These are phyloP conservation scores for Mactra quadrangularis DNA, from an alignment of 1,140 invertebrate genomes.

Conservation along the genomic window DNA sequence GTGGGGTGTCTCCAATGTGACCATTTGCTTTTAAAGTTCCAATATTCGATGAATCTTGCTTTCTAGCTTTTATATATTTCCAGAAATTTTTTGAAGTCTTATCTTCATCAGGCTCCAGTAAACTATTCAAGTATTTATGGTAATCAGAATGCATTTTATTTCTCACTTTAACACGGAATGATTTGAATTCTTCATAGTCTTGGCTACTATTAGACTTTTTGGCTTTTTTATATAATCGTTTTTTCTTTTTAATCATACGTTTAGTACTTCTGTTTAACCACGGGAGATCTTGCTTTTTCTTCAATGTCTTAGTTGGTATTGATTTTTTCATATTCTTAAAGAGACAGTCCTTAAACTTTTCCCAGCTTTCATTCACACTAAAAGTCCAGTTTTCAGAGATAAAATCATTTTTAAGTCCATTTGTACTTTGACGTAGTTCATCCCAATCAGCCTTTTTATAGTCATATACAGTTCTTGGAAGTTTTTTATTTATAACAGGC, in stretches of 20 bases:
- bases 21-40: conserved; percentile 42
- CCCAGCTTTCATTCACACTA: background rate
- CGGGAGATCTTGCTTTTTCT: conserved; percentile 32
- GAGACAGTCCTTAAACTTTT: background rate
- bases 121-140: conserved; percentile 43
- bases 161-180: conserved; percentile 15
- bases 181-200: conserved; percentile 30
- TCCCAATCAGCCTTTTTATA: conserved; percentile 1
- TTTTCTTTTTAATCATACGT: conserved; percentile 43
- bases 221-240: conserved; percentile 42
- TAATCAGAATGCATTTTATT: conserved; percentile 37
- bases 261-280: conserved; percentile 40
- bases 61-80: conserved; percentile 51
- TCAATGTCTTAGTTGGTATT: conserved; percentile 27
- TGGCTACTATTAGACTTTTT: conserved; percentile 4
- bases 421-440: background rate
- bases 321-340: background rate
- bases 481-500: conserved; percentile 1
- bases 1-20: background rate
- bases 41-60: conserved; percentile 40
- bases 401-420: background rate
- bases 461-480: background rate
- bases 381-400: background rate
- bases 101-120: conserved; percentile 51
- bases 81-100: conserved; percentile 43